Base-by-base conservation (phyloP, 2,113 vertebrate genomes). In the Synchiropus splendidus region DNA sequence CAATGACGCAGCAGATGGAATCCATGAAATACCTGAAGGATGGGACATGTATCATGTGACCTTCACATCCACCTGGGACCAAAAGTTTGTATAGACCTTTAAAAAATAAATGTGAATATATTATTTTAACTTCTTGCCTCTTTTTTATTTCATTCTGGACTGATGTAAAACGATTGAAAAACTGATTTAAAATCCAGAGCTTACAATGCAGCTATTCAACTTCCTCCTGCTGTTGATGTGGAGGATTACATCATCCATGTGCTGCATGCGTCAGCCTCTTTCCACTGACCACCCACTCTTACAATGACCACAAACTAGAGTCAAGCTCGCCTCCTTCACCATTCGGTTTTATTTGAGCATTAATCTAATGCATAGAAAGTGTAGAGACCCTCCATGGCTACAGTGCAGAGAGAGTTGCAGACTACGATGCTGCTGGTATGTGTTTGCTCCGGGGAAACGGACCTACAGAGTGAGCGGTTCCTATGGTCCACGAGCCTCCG, bases 1-100 rank as follows among this genome's bases (percentile, higher is more conserved):
- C 89, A 3, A 91, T 98, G 89, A 97, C 93, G 14, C 89, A 92
- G 54, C 94, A 98, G 61, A 89, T 97, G 83, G 92, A 97, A 70
- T 85, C 89, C 39, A 88, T 97, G 76, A 94, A 92, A 64, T 89
- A 89, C 64, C 87, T 90, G 49, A 92, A 89, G 66, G 95, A 98
- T 38, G 95, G 92, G 54, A 94, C 92, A 39, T 89, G 89, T 9
- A 94, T 99, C 57, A 93, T 98, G 94, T 99, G 70, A 89, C 53
- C 15, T 31, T 42, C 40, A 6, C 36, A 3, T 50, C 4, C 21
- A 27, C 21, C 10, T 34, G 13, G 56, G 69, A 75, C 54, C 70
- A 74, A 74, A 27, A 4, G 4, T 8, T 27, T 27, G 21, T 27
- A 27, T 27, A 27, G 21, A 27, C 4, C 8, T 27, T 27, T 5